Conservation (phyloP, 2,888 invertebrate genomes). For the Galerucella nymphaeae region DNA sequence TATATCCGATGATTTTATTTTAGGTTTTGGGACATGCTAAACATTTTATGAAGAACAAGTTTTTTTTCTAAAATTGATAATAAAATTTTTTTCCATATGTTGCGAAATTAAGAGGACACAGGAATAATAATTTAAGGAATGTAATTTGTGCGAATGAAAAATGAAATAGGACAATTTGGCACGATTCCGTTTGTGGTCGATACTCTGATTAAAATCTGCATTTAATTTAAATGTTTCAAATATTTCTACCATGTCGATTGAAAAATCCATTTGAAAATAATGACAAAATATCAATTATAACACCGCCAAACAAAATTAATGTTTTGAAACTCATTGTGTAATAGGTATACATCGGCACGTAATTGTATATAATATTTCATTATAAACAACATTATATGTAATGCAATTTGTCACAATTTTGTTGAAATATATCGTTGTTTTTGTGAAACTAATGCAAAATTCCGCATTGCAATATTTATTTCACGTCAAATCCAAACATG, state of each 20-base stretch:
- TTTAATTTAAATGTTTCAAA: not conserved
- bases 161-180: too few relatives aligned
- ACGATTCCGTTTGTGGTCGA: not conserved
- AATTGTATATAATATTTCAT: slow-evolving; percentile 26
- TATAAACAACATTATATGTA: slow-evolving; percentile 19
- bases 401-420: slow-evolving; percentile 20
- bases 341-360: slow-evolving; percentile 17
- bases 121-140: too few relatives aligned
- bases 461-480: slow-evolving; percentile 29
- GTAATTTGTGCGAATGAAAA: too few relatives aligned
- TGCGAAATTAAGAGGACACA: too few relatives aligned
- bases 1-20: too few relatives aligned
- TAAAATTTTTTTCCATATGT: too few relatives aligned
- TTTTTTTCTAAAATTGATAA: too few relatives aligned
- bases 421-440: slow-evolving; percentile 29
- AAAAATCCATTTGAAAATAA: not conserved
- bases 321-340: slow-evolving; percentile 24
- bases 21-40: too few relatives aligned
- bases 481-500: slow-evolving; percentile 17
- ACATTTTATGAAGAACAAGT: too few relatives aligned
- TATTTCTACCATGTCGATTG: not conserved
- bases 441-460: slow-evolving; percentile 29
- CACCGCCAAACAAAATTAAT: slow-evolving; percentile 8
- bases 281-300: not conserved
- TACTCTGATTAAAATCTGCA: not conserved